These are phyloP conservation scores for Montipora efflorescens DNA, from an alignment of 64 coral and sea anemone species.

Conservation along the genomic window DNA sequence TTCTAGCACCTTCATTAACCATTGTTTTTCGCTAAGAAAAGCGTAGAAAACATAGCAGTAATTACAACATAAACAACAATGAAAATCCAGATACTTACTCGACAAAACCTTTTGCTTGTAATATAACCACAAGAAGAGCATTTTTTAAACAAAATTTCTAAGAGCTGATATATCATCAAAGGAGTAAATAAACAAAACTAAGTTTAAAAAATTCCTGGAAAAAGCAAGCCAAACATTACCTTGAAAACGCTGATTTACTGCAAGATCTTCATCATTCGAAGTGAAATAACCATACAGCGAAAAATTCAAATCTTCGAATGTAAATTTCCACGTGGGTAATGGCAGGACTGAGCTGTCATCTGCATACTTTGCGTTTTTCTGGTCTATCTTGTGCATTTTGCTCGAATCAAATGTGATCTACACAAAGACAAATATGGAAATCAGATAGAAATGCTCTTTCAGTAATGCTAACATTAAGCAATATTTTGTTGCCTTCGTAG, in stretches of 20 bases:
- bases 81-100: too few species aligned
- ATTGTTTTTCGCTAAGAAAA: constrained; percentile 31
- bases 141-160: neutral
- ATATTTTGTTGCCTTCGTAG: constrained; percentile 5
- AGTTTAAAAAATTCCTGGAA: neutral
- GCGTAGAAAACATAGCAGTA: constrained; percentile 1
- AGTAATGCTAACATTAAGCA: neutral
- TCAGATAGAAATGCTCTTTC: neutral
- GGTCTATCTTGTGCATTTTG: constrained; percentile 2
- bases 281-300: constrained; percentile 39
- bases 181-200: constrained; percentile 20
- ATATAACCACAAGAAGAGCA: too few species aligned
- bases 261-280: constrained; percentile 11
- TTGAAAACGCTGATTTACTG: neutral
- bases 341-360: neutral
- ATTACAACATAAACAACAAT: constrained; percentile 60
- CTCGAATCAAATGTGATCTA: neutral
- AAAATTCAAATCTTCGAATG: constrained; percentile 9
- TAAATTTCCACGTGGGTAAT: constrained; percentile 31
- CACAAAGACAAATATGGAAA: neutral
- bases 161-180: neutral
- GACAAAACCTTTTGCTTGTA: too few species aligned
- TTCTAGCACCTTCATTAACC: neutral
- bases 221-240: neutral
- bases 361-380: neutral